Conservation (phyloP, 2,797 vertebrate species). For the Sebastes itinus region DNA sequence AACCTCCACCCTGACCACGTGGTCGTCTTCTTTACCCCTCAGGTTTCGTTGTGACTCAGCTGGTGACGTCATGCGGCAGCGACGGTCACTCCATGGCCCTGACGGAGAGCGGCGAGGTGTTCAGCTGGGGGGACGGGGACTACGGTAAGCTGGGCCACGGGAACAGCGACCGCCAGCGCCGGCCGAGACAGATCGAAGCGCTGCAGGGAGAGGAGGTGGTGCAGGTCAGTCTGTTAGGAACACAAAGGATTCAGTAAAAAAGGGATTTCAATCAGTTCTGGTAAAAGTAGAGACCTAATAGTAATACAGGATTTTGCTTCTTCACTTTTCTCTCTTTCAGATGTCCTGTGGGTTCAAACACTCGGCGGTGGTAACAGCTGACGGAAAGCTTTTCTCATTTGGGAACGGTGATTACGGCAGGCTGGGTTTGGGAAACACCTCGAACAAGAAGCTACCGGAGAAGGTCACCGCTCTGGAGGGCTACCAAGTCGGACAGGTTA, state of each 20-base stretch:
- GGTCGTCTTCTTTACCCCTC: background rate
- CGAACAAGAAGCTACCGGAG: slow-evolving; percentile 88
- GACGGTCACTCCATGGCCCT: slow-evolving; percentile 88
- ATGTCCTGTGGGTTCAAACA: slow-evolving; percentile 88
- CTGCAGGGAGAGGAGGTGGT: slow-evolving; percentile 88
- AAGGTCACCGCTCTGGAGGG: slow-evolving; percentile 85
- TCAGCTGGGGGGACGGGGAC: slow-evolving; percentile 88
- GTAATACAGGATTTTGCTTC: background rate
- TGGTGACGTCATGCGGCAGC: slow-evolving; percentile 86
- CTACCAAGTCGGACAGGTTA: slow-evolving; percentile 82
- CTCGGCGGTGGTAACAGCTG: slow-evolving; percentile 83
- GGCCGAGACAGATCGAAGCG: slow-evolving; percentile 85
- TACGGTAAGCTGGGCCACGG: slow-evolving; percentile 88
- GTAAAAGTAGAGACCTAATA: too few relatives aligned
- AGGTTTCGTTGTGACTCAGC: slow-evolving; percentile 87
- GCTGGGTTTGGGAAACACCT: slow-evolving; percentile 85
- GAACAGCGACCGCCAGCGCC: slow-evolving; percentile 86
- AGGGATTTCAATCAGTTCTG: background rate
- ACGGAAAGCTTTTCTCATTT: slow-evolving; percentile 86
- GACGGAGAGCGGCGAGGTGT: slow-evolving; percentile 87
- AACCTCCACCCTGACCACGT: background rate
- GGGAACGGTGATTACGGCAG: slow-evolving; percentile 87
- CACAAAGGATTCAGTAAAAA: background rate
- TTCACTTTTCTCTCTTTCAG: slow-evolving; percentile 46
- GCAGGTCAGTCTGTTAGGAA: slow-evolving; percentile 70